A percentile compares a stretch with the other conserved stretches of the same genome.
phyloP scores from a whole-genome alignment of 1,140 invertebrate species.

The Semibalanus balanoides region DNA sequence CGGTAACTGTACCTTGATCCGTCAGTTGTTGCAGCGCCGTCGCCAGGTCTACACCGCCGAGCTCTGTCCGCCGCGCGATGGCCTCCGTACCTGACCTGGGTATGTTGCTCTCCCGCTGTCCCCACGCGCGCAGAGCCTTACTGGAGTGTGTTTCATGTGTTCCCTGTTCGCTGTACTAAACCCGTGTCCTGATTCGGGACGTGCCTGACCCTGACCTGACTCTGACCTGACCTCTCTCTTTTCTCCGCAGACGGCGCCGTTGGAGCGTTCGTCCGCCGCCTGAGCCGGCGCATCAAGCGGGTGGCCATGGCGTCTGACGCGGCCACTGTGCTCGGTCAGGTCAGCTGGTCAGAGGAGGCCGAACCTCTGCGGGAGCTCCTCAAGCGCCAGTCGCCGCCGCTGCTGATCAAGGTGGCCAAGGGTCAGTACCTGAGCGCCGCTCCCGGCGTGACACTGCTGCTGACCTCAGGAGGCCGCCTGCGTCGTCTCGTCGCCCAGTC shows the following conservation, averaged over 20 bases:
- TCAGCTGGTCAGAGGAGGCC: conserved; percentile 63
- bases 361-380: conserved; percentile 64
- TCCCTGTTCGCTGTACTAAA: too few species aligned
- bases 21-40: too few species aligned
- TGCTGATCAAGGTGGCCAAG: conserved; percentile 76
- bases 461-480: conserved; percentile 63
- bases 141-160: too few species aligned
- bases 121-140: too few species aligned
- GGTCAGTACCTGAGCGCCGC: conserved; percentile 68
- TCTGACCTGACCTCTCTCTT: background rate
- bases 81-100: too few species aligned
- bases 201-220: too few species aligned
- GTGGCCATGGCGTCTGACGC: conserved; percentile 20
- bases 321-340: conserved; percentile 24
- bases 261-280: background rate
- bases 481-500: conserved; percentile 73
- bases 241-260: background rate
- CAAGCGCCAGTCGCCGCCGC: conserved; percentile 59
- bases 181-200: too few species aligned
- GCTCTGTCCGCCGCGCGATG: too few species aligned
- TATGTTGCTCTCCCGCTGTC: too few species aligned
- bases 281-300: conserved; percentile 1
- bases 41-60: too few species aligned
- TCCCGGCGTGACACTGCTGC: conserved; percentile 59
- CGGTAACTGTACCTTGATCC: too few species aligned